Percentiles rank a stretch among this genome's conserved stretches.
Conservation (phyloP, 2,888 invertebrate genomes). For the Tanypteryx hageni region DNA sequence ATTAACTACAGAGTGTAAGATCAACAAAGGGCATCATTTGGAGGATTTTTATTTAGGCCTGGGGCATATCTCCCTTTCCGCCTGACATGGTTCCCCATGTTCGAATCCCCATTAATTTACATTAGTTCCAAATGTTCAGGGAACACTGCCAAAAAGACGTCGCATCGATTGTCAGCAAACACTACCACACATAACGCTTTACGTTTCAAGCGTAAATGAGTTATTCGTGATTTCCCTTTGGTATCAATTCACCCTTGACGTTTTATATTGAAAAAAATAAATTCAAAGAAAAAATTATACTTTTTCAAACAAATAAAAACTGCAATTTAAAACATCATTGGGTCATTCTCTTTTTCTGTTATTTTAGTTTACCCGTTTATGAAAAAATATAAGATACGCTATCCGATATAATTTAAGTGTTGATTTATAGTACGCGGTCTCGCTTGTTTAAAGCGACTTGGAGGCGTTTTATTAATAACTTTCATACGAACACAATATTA, state of each 20-base stretch:
- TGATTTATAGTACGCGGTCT: too few species aligned
- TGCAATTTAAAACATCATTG: too few species aligned
- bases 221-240: background rate
- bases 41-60: background rate
- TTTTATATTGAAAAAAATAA: background rate
- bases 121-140: background rate
- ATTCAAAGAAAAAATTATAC: too few species aligned
- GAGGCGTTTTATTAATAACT: too few species aligned
- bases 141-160: constrained; percentile 3
- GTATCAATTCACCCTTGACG: background rate
- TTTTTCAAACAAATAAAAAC: too few species aligned
- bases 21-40: constrained; percentile 11
- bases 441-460: too few species aligned
- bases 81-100: background rate
- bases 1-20: background rate
- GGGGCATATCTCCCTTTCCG: background rate
- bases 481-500: too few species aligned
- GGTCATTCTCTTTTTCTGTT: too few species aligned
- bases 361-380: too few species aligned
- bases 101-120: constrained; percentile 10
- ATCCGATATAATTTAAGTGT: too few species aligned
- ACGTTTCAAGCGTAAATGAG: background rate
- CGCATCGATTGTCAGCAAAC: background rate
- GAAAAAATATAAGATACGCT: too few species aligned
- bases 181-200: background rate